Evolutionary conservation across 2,888 invertebrate genomes (phyloP).

Genomic region (Drosophila seclusa): DNA sequence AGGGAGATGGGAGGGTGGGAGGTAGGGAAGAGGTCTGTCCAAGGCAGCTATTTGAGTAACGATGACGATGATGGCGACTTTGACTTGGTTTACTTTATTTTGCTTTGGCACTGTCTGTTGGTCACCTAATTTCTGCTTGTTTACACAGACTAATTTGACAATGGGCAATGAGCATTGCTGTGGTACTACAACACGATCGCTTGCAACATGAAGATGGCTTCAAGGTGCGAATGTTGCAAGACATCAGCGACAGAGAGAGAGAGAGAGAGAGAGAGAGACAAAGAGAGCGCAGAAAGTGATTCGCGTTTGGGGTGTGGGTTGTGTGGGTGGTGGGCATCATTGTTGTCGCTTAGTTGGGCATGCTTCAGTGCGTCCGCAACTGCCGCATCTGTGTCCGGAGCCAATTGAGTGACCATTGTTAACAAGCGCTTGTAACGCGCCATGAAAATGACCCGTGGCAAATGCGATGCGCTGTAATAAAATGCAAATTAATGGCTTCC

Average conservation of each 20-base stretch:
- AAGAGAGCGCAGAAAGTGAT: constrained; percentile 20
- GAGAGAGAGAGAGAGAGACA: not conserved
- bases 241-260: constrained; percentile 8
- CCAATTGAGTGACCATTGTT: constrained; percentile 79
- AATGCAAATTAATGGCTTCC: constrained; percentile 76
- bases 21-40: constrained; percentile 5
- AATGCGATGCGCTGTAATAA: constrained; percentile 74
- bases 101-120: constrained; percentile 35
- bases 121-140: constrained; percentile 73
- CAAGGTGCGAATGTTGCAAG: constrained; percentile 71
- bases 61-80: constrained; percentile 54
- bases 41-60: constrained; percentile 32
- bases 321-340: constrained; percentile 63
- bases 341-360: constrained; percentile 79
- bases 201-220: constrained; percentile 59
- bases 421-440: constrained; percentile 66
- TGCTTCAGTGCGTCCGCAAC: constrained; percentile 62
- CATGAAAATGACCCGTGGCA: constrained; percentile 81
- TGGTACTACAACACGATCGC: constrained; percentile 13
- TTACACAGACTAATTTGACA: constrained; percentile 74
- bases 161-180: constrained; percentile 59
- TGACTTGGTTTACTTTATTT: constrained; percentile 68
- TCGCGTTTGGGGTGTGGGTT: not conserved
- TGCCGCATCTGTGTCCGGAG: constrained; percentile 61
- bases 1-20: not conserved